These are phyloP conservation scores for Sitobion miscanthi DNA, from an alignment of 1,140 invertebrate genomes.

Conservation along the genomic window DNA sequence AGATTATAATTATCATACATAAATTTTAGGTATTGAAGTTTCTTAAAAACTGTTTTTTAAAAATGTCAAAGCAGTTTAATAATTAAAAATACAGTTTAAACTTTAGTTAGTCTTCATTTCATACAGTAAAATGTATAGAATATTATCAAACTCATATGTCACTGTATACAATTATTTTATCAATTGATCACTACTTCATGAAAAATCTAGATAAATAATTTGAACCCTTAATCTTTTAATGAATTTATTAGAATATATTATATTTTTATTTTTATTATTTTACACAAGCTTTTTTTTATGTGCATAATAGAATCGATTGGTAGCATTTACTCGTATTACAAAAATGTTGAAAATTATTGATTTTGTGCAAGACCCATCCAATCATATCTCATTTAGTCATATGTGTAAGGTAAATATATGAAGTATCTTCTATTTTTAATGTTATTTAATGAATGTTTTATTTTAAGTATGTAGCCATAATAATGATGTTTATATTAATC, in stretches of 20 bases:
- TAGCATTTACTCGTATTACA: conserved; percentile 65
- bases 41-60: background rate
- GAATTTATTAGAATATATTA: background rate
- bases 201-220: background rate
- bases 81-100: no score
- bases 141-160: background rate
- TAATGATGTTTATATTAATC: background rate
- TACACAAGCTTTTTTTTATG: background rate
- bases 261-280: background rate
- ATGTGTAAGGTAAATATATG: conserved; percentile 49
- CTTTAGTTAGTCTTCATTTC: no score
- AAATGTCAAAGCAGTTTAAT: no score
- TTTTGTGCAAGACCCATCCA: conserved; percentile 51
- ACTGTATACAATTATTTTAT: background rate
- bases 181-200: background rate
- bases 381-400: conserved; percentile 42
- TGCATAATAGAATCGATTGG: conserved; percentile 63
- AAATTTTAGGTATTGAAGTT: background rate
- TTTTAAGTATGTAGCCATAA: background rate
- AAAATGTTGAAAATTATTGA: conserved; percentile 63
- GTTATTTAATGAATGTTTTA: background rate
- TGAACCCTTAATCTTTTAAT: background rate
- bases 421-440: background rate
- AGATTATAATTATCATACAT: background rate
- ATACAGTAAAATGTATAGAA: no score